Evolutionary conservation across 2,888 invertebrate species (phyloP), one percentile per base, ranked within the genome.

Genomic region (Keiferia lycopersicella): DNA sequence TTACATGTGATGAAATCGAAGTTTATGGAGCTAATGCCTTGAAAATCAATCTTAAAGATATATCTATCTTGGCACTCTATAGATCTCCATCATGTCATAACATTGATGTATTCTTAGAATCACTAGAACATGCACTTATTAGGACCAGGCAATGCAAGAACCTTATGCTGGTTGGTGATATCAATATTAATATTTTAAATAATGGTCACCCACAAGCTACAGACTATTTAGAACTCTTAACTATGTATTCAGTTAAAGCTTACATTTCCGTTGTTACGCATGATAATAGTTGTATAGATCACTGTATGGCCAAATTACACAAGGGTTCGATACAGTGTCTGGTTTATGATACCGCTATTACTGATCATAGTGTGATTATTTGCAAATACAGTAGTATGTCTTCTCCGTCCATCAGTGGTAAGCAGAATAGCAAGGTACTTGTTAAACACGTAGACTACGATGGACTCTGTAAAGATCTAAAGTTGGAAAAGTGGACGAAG

Each of bases 11-110:
- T 12, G 39, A 39, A 39, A 39, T 39, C 8, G 16, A 48, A 48
- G 16, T 48, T 48, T 48, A n/a, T 2, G 48, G 48, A 14, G 48
- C 48, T 2, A 48, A 48, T 14, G 10, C 12, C n/a, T n/a, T 48
- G 16, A 8, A 48, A 16, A 48, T 48, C 14, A 16, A 48, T 48
- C n/a, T 48, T 48, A 7, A 6, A 7, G 16, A 16, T 16, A 16
- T 48, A 6, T 16, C 48, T n/a, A n/a, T 48, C 7, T 7, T 48
- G 16, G 14, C 48, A 3, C 14, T 48, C 2, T 48, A 48, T 16
- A 48, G 48, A 48, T 48, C 48, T 16, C 48, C 48, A 48, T 48
- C 48, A n/a, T n/a, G 48, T 16, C n/a, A 48, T n/a, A 48, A 48
- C 48, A 48, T 14, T 16, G 48, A 48, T 0, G 6, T 16, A 7